Evolutionary conservation across 2,888 invertebrate species (phyloP).

Genomic region (Meta bourneti): DNA sequence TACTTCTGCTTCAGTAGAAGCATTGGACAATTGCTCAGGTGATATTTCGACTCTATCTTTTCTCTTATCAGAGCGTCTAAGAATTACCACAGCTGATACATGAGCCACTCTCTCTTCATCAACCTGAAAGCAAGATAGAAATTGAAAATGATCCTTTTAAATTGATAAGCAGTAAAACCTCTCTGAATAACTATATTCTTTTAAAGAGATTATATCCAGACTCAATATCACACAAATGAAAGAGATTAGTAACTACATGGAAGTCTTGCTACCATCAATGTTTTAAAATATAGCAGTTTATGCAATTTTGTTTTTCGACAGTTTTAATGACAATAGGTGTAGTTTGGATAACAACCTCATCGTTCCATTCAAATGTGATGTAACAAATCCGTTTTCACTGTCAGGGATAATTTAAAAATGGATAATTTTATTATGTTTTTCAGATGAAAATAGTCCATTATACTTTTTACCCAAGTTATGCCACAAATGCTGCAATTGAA

Average conservation of each 20-base stretch:
- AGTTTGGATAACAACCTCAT: no score
- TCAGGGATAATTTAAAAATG: no score
- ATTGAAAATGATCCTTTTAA: not conserved
- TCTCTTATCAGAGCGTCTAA: slow-evolving; percentile 89
- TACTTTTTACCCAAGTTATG: no score
- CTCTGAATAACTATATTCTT: not conserved
- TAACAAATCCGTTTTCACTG: no score
- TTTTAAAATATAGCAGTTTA: no score
- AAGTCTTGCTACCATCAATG: no score
- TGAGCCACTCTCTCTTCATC: slow-evolving; percentile 84
- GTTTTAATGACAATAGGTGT: no score
- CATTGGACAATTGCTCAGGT: slow-evolving; percentile 88
- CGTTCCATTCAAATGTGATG: no score
- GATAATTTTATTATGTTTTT: no score
- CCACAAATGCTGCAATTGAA: no score
- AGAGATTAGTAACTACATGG: not conserved
- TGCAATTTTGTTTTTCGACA: no score
- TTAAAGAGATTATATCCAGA: not conserved
- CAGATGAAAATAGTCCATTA: no score
- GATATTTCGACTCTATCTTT: slow-evolving; percentile 93
- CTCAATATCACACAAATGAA: not conserved
- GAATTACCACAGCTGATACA: slow-evolving; percentile 88
- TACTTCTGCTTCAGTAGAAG: slow-evolving; percentile 81
- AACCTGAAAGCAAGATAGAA: slow-evolving; percentile 79
- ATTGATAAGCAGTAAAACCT: not conserved